phyloP scores from a whole-genome alignment of 2,797 vertebrate genomes.

The Onychomys leucogaster region DNA sequence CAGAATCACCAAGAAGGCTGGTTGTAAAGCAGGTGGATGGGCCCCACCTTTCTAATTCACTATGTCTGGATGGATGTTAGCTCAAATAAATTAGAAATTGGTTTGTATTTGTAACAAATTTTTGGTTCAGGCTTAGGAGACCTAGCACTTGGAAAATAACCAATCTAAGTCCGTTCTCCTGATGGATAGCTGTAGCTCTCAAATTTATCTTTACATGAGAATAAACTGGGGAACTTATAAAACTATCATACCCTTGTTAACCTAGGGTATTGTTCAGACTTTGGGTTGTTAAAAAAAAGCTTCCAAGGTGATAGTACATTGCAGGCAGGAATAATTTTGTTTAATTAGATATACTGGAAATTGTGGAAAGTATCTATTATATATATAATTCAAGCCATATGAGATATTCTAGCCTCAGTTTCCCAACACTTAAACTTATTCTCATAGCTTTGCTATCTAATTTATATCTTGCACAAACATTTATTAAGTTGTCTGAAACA shows the following conservation, averaged over 20 bases:
- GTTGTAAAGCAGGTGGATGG: not conserved
- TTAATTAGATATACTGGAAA: not conserved
- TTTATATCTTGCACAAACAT: not conserved
- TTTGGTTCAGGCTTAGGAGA: not conserved
- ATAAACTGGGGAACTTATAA: not conserved
- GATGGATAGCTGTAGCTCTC: not conserved
- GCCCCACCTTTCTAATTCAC: not conserved
- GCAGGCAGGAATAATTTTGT: not conserved
- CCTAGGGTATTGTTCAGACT: not conserved
- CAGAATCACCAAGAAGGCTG: not conserved
- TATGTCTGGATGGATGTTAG: not conserved
- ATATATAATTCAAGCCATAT: not conserved
- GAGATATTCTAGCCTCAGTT: not conserved
- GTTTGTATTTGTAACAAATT: not conserved
- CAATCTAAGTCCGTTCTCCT: not conserved
- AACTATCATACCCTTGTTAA: not conserved
- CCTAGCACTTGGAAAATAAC: not conserved
- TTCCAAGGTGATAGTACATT: not conserved
- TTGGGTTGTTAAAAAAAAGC: not conserved
- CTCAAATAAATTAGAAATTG: constrained; percentile 4
- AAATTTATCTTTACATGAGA: not conserved
- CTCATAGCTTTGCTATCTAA: not conserved
- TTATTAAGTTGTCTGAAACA: not conserved
- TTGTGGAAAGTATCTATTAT: not conserved
- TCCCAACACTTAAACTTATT: not conserved